Percentiles rank a stretch among this genome's conserved stretches.
These are phyloP conservation scores for Thereva nobilitata DNA, from an alignment of 2,888 invertebrate genomes.

Conservation along the genomic window DNA sequence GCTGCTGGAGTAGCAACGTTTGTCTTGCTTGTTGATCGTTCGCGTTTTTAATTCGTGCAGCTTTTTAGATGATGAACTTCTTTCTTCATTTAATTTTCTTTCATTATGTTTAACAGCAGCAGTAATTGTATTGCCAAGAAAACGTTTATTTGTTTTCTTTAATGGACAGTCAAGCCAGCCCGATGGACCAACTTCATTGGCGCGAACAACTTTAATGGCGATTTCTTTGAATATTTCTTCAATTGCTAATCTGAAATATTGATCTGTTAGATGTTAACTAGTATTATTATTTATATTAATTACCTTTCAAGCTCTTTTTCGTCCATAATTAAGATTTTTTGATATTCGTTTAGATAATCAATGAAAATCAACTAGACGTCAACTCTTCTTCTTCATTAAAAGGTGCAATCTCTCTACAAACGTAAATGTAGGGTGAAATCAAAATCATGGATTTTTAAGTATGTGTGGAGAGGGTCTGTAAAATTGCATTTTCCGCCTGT, in stretches of 20 bases:
- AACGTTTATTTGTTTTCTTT: slow-evolving; percentile 62
- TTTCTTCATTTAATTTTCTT: slow-evolving; percentile 45
- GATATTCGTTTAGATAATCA: no score
- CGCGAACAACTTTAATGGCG: slow-evolving; percentile 64
- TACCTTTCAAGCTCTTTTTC: slow-evolving; percentile 18
- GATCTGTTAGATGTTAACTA: not conserved
- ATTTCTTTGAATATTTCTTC: slow-evolving; percentile 66
- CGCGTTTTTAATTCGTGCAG: slow-evolving; percentile 23
- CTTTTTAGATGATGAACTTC: slow-evolving; percentile 36
- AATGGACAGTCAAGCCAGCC: slow-evolving; percentile 64
- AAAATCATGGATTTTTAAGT: no score
- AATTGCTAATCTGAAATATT: slow-evolving; percentile 60
- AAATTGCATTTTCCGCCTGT: no score
- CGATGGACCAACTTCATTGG: slow-evolving; percentile 64
- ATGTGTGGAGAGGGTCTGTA: no score
- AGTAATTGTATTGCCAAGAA: slow-evolving; percentile 60
- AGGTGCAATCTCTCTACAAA: no score
- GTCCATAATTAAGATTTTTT: not conserved
- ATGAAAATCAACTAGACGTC: no score
- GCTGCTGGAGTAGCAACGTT: no score
- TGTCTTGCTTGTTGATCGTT: no score
- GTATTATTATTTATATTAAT: not conserved
- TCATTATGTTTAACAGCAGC: slow-evolving; percentile 61
- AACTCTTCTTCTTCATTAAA: no score
- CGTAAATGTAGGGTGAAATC: no score